Base-by-base conservation (phyloP, 2,888 invertebrate species). In the Syrphus vitripennis region DNA sequence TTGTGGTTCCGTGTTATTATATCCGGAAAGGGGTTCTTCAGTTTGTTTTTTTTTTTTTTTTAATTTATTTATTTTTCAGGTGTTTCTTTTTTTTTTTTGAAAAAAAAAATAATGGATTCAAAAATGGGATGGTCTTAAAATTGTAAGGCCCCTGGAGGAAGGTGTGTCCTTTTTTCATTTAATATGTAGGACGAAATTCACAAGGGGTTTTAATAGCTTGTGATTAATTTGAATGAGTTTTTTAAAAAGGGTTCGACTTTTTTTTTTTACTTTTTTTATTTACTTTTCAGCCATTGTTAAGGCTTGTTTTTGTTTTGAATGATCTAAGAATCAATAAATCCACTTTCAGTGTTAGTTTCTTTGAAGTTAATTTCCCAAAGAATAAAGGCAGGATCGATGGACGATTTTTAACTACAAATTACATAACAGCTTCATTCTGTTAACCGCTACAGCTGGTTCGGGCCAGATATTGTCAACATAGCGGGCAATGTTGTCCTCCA, bases 21-120 rank as follows among this genome's bases (percentile, higher is more conserved):
- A 81, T 77, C 84, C 84, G 76, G 75, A 26, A 84, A 69, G 81
- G 76, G 71, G 71, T 72, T 84, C 37, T 37, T 67, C 14, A 59
- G 12, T 0, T 24, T 78, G 1, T 37, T 14, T 45, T 67, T 42
- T 21, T 0, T 45, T 65, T 19, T 65, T 59, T 40, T 29, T 31
- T 16, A 16, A 10, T 53, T 69, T 45, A n/a, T 48, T 37, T 45
- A 7, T 24, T 3, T 3, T 70, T 75, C 24, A 70, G 50, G 65
- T 76, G 57, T 53, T 82, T 45, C 12, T 29, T 48, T 63, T 16
- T 42, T 2, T n/a, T 21, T 4, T n/a, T 19, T 67, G 50, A 12
- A 50, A 70, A 79, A 24, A 24, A 50, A 50, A 48, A 4, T 12
- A 80, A 84, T 84, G 80, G 71, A 59, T 77, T 80, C 80, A 50